Conservation (phyloP, 2,797 vertebrate genomes). For the Hippocampus kuda region DNA sequence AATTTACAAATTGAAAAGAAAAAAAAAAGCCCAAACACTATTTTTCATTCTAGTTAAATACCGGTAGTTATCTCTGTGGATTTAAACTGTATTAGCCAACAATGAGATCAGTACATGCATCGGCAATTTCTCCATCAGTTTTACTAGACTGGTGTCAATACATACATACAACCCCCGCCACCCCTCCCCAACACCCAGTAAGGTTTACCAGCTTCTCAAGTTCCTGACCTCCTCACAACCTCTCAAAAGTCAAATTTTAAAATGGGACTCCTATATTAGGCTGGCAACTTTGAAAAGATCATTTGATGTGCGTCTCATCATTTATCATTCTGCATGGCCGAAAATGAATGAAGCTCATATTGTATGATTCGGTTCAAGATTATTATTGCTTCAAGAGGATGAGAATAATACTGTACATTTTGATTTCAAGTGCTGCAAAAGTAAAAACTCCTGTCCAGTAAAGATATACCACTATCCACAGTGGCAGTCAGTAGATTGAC, state of each 20-base stretch:
- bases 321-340: not conserved
- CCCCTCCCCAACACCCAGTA: not conserved
- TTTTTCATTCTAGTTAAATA: too few relatives aligned
- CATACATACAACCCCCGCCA: not conserved
- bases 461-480: not conserved
- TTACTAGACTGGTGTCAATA: not conserved
- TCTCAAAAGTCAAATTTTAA: conserved; percentile 24
- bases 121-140: not conserved
- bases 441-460: not conserved
- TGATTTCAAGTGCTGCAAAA: not conserved
- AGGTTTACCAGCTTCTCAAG: not conserved
- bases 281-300: not conserved
- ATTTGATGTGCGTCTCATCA: not conserved
- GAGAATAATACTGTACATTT: too few relatives aligned
- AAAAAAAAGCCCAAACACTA: not conserved
- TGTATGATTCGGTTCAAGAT: not conserved
- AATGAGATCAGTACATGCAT: not conserved
- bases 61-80: too few relatives aligned
- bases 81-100: not conserved
- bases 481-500: not conserved
- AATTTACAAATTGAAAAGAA: too few relatives aligned
- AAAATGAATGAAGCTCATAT: not conserved
- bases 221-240: conserved; percentile 27
- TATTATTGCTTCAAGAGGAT: not conserved
- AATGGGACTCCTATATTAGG: conserved; percentile 4